Evolutionary conservation across 2,113 vertebrate genomes (phyloP).

Genomic region (Archilochus colubris): DNA sequence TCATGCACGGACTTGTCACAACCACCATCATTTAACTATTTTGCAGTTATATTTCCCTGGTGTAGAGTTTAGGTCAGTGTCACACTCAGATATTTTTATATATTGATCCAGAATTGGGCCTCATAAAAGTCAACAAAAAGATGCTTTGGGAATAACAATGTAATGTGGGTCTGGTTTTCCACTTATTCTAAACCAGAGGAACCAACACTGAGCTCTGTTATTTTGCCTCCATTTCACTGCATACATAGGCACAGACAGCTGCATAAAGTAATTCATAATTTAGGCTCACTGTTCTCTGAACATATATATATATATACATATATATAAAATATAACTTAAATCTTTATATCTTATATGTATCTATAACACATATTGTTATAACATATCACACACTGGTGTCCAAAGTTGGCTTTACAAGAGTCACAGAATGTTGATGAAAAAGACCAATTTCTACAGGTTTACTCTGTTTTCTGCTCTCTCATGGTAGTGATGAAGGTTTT

Average conservation of each 20-base stretch:
- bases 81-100: not conserved
- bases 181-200: not conserved
- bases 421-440: not conserved
- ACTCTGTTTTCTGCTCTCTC: not conserved
- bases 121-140: not conserved
- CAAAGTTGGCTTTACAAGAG: not conserved
- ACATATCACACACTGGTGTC: rapidly evolving
- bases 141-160: not conserved
- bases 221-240: not conserved
- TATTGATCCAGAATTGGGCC: not conserved
- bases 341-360: not conserved
- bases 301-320: no score
- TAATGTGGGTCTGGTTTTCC: not conserved
- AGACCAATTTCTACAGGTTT: not conserved
- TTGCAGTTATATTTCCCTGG: not conserved
- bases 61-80: not conserved
- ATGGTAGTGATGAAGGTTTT: not conserved
- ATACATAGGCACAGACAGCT: not conserved
- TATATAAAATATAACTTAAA: no score
- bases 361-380: not conserved
- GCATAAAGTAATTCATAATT: not conserved
- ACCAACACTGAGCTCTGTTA: not conserved
- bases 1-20: not conserved
- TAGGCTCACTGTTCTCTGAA: not conserved
- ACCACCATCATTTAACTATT: not conserved